Evolutionary conservation across 2,113 vertebrate species (phyloP).

Genomic region (Caretta caretta): DNA sequence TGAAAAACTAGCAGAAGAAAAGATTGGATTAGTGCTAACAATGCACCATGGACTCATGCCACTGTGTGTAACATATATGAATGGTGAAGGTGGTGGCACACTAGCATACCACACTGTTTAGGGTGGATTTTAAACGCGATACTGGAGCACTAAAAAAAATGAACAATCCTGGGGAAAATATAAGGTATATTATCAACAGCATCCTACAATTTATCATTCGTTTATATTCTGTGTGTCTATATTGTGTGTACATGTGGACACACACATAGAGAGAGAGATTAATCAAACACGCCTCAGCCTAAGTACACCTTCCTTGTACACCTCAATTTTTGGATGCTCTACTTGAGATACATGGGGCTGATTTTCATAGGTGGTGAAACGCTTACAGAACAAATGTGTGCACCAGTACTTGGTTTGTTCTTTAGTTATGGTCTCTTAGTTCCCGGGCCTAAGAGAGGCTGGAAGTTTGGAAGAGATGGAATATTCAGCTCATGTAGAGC

Average conservation of each 20-base stretch:
- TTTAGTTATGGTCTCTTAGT: fast-evolving
- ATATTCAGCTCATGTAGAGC: not conserved
- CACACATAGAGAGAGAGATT: too few relatives aligned
- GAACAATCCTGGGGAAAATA: not conserved
- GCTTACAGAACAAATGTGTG: not conserved
- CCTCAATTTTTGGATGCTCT: not conserved
- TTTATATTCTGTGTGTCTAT: not conserved
- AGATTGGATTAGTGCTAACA: not conserved
- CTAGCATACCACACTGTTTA: not conserved
- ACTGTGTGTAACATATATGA: not conserved
- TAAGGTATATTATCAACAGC: not conserved
- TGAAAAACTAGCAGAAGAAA: not conserved
- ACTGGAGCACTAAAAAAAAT: not conserved
- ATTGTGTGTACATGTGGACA: not conserved
- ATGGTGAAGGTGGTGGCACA: not conserved
- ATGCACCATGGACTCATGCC: not conserved
- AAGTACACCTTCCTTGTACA: not conserved
- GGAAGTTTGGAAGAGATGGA: not conserved
- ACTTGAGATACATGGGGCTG: fast-evolving
- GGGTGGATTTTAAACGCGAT: not conserved
- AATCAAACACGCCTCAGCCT: not conserved
- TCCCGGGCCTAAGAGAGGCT: fast-evolving
- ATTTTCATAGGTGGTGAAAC: fast-evolving
- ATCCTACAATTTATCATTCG: not conserved
- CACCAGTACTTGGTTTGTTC: fast-evolving